Percentiles rank a stretch among this genome's conserved stretches.
These are phyloP conservation scores for Anneissia japonica DNA, from an alignment of 35 echinoderm and acorn worm genomes.

Conservation along the genomic window DNA sequence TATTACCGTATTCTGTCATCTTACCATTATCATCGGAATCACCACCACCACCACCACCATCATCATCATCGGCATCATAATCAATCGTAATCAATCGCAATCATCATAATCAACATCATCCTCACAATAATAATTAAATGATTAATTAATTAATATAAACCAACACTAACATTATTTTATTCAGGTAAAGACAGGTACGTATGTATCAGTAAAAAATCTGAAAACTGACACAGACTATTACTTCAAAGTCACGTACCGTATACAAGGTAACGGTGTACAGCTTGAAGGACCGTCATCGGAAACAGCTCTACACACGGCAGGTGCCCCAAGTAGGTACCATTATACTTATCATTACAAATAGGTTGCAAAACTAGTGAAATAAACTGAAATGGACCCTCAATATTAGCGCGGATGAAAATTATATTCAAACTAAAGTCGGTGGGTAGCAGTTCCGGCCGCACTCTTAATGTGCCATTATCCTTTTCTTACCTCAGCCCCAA, in stretches of 20 bases:
- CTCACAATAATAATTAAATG: background rate
- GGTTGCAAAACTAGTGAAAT: background rate
- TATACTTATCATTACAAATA: background rate
- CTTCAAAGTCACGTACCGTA: conserved; percentile 73
- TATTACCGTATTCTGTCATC: background rate
- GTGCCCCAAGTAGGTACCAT: conserved; percentile 50
- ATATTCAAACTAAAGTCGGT: no score
- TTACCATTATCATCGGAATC: background rate
- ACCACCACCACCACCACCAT: background rate
- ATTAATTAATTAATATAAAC: background rate
- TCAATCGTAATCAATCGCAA: background rate
- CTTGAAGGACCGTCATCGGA: conserved; percentile 79
- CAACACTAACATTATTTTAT: background rate
- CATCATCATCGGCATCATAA: background rate
- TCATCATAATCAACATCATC: background rate
- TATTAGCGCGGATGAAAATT: background rate
- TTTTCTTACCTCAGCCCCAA: no score
- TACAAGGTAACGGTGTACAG: conserved; percentile 48
- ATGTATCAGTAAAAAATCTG: conserved; percentile 56
- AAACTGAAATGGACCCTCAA: background rate
- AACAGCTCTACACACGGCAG: conserved; percentile 74
- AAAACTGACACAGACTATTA: conserved; percentile 66
- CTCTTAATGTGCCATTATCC: no score
- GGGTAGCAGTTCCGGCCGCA: no score
- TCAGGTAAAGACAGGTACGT: conserved; percentile 64